Percentiles rank a stretch among this genome's conserved stretches.
phyloP scores from a whole-genome alignment of 2,113 vertebrate genomes.

The Psophia crepitans region DNA sequence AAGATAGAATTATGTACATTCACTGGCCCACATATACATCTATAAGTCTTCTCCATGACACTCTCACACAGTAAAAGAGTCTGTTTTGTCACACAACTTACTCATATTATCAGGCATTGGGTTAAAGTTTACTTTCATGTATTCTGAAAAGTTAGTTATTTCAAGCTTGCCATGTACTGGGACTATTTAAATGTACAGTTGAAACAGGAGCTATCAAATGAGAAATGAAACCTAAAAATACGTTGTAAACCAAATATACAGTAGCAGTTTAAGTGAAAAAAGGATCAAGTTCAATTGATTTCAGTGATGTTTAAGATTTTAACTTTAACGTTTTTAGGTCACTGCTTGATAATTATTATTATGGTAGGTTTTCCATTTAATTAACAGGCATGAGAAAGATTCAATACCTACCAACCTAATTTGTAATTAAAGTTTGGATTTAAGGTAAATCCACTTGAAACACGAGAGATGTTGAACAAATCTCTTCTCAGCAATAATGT shows the following conservation, averaged over 20 bases:
- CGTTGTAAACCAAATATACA: not conserved
- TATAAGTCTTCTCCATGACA: not conserved
- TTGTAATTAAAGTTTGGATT: conserved; percentile 55
- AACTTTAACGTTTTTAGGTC: not conserved
- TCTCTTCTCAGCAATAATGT: not conserved
- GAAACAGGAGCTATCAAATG: not conserved
- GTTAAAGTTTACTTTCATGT: not conserved
- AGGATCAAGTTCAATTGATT: not conserved
- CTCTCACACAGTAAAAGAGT: not conserved
- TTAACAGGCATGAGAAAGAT: not conserved
- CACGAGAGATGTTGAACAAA: conserved; percentile 13
- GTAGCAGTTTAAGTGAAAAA: not conserved
- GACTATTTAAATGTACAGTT: not conserved
- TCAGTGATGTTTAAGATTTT: not conserved
- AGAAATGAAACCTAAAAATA: not conserved
- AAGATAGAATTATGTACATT: not conserved
- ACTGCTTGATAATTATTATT: not conserved
- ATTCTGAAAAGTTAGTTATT: not conserved
- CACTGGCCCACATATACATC: not conserved
- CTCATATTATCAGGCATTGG: not conserved
- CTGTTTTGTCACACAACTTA: not conserved
- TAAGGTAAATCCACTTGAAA: conserved; percentile 33
- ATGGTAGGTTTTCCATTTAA: not conserved
- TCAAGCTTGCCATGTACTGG: not conserved
- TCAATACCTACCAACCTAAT: not conserved